Conservation (phyloP, 2,888 invertebrate genomes). For the Euproctis similis region DNA sequence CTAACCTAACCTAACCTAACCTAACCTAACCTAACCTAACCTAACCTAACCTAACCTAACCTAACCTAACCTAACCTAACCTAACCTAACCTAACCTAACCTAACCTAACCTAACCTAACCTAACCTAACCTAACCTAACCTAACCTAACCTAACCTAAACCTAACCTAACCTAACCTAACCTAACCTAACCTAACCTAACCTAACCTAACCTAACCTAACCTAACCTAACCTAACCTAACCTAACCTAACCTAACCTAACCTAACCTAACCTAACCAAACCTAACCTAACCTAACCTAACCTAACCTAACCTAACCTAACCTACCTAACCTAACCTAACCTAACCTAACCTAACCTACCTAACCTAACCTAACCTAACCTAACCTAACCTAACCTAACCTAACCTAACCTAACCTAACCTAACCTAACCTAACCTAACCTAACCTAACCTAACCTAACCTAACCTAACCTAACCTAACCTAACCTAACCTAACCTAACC, state of each 20-base stretch:
- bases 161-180: conserved; percentile 8
- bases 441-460: no score
- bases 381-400: no score
- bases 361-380: conserved; percentile 10
- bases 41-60: conserved; percentile 19
- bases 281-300: conserved; percentile 10
- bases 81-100: conserved; percentile 21
- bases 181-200: conserved; percentile 17
- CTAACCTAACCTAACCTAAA: conserved; percentile 13
- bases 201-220: conserved; percentile 18
- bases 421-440: no score
- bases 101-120: conserved; percentile 21
- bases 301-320: conserved; percentile 8
- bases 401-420: no score
- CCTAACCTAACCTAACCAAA: conserved; percentile 8
- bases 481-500: no score
- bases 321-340: no score
- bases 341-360: no score
- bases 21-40: conserved; percentile 20
- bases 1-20: conserved; percentile 14
- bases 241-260: conserved; percentile 9
- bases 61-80: conserved; percentile 20
- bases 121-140: conserved; percentile 18
- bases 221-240: conserved; percentile 14
- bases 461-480: no score